These are phyloP conservation scores for Calyptommatus sinebrachiatus DNA, from an alignment of 2,113 vertebrate species.

Conservation along the genomic window DNA sequence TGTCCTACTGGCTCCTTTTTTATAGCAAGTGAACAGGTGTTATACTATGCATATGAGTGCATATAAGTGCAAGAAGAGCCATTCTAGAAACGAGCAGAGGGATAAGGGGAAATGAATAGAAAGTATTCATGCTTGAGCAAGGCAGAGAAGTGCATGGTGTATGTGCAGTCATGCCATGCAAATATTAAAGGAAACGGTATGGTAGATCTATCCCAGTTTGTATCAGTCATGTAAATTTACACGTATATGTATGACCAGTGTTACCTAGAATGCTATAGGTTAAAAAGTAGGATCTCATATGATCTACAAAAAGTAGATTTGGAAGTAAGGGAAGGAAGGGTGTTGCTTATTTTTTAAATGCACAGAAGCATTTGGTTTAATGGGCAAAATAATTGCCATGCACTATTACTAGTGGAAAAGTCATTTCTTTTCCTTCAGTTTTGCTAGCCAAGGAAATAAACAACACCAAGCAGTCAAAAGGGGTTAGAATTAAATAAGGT, in stretches of 20 bases:
- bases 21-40: background rate
- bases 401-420: background rate
- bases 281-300: background rate
- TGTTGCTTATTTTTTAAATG: background rate
- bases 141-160: background rate
- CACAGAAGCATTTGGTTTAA: background rate
- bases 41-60: background rate
- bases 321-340: background rate
- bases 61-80: background rate
- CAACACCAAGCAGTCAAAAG: background rate
- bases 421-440: background rate
- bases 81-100: background rate
- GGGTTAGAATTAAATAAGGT: constrained; percentile 1
- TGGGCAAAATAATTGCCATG: background rate
- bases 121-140: background rate
- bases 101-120: background rate
- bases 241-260: background rate
- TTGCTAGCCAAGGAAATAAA: background rate
- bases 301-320: background rate
- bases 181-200: background rate
- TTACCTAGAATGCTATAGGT: background rate
- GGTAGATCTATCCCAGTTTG: background rate
- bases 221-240: background rate
- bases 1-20: background rate
- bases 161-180: background rate